Conservation (phyloP, 2,888 invertebrate species). For the Fragum sueziense region DNA sequence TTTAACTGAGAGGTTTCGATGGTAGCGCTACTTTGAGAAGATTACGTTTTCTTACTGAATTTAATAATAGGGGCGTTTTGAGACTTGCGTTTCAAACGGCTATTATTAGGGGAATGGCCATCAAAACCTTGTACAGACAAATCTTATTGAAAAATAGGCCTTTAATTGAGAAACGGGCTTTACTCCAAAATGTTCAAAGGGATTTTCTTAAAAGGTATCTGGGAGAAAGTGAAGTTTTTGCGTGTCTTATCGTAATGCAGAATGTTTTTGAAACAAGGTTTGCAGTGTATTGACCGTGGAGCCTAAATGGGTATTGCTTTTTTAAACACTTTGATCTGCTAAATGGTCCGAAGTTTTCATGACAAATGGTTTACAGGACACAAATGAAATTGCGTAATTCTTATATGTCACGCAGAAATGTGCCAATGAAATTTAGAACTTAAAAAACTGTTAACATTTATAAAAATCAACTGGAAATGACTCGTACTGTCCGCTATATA, state of each 20-base stretch:
- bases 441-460: no score
- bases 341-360: not conserved
- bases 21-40: conserved; percentile 50
- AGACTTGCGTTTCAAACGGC: conserved; percentile 45
- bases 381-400: not conserved
- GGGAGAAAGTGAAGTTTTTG: conserved; percentile 23
- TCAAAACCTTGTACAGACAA: conserved; percentile 49
- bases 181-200: conserved; percentile 51
- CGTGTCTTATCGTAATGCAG: conserved; percentile 52
- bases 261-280: conserved; percentile 16
- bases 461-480: no score
- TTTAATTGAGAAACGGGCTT: conserved; percentile 54
- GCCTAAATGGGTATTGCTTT: not conserved
- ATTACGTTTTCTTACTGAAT: conserved; percentile 55
- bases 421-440: no score
- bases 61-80: conserved; percentile 55
- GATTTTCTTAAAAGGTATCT: conserved; percentile 35
- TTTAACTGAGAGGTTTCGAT: conserved; percentile 33
- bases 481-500: no score
- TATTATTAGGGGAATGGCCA: conserved; percentile 51
- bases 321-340: conserved; percentile 3
- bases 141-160: conserved; percentile 62
- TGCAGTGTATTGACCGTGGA: conserved; percentile 15
- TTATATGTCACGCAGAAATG: not conserved
- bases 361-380: not conserved